Base-by-base conservation (phyloP, 2,888 invertebrate genomes). In the Philhelius pedissequus region DNA sequence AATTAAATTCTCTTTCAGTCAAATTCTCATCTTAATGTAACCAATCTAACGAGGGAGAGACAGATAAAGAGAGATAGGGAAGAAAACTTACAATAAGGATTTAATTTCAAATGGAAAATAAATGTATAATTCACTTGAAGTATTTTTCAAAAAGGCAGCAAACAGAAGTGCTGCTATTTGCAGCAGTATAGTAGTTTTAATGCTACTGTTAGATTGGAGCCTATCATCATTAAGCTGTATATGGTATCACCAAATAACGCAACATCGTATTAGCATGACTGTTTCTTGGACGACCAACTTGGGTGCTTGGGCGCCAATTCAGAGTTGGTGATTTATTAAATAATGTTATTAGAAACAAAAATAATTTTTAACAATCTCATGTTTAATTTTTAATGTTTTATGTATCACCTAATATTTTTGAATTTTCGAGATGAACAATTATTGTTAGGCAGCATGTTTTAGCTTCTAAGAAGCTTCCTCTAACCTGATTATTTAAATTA, bases 61-160 rank as follows among this genome's bases (percentile, higher is more conserved):
- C n/a, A n/a, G n/a, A n/a, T n/a, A 50, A 45, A 69, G 7, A 25
- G 13, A 25, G n/a, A 52, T 15, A 84, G 66, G 66, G 70, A 79
- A 64, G 64, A 43, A 43, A 58, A 70, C 20, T n/a, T n/a, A 35
- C 79, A 56, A 70, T 68, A 80, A 84, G 84, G 80, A 80, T 84
- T 68, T 75, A 75, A 84, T 84, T 84, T 80, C 84, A 84, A 80
- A 84, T 84, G 84, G 80, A 71, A 76, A 80, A 84, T 84, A 75
- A 84, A 84, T 84, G 84, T 64, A 75, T 80, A 71, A 71, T 84
- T 62, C 32, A 71, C 50, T 71, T 1, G 38, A 60, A 71, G 71
- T 68, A 84, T 84, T 80, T 80, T 50, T 84, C 80, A 84, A 68
- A 20, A 18, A n/a, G n/a, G 62, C 20, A 70, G 52, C 43, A 32